Conservation (phyloP, 2,888 invertebrate genomes). For the Euplagia quadripunctaria region DNA sequence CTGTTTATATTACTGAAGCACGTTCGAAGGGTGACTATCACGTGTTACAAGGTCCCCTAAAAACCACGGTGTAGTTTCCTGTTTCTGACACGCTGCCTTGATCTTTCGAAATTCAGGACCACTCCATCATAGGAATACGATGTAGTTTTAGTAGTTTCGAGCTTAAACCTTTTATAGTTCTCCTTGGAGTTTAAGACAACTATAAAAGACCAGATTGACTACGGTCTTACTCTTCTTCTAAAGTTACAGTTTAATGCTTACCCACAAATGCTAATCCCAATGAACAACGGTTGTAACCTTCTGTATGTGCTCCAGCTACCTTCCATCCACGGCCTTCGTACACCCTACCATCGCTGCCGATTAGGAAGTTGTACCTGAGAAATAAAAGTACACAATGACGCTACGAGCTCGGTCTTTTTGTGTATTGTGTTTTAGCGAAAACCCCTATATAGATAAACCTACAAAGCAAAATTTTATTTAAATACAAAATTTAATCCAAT, state of each 20-base stretch:
- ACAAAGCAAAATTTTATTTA: no score
- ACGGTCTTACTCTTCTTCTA: no score
- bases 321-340: slow-evolving; percentile 13
- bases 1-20: neutral
- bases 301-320: neutral
- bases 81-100: neutral
- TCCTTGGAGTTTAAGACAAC: neutral
- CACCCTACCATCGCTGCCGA: slow-evolving; percentile 5
- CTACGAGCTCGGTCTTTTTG: no score
- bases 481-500: no score
- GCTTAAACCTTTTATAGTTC: neutral
- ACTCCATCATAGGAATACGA: neutral
- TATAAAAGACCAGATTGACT: neutral
- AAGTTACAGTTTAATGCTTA: neutral
- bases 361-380: slow-evolving; percentile 5
- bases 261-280: slow-evolving; percentile 7
- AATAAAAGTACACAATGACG: neutral
- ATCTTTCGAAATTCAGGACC: neutral
- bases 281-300: slow-evolving; percentile 2
- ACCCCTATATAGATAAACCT: no score
- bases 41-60: no score
- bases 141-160: no score
- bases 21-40: no score
- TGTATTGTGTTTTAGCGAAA: no score
- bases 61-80: neutral